Conservation (phyloP, 2,797 vertebrate species). For the Naso thynnoides region DNA sequence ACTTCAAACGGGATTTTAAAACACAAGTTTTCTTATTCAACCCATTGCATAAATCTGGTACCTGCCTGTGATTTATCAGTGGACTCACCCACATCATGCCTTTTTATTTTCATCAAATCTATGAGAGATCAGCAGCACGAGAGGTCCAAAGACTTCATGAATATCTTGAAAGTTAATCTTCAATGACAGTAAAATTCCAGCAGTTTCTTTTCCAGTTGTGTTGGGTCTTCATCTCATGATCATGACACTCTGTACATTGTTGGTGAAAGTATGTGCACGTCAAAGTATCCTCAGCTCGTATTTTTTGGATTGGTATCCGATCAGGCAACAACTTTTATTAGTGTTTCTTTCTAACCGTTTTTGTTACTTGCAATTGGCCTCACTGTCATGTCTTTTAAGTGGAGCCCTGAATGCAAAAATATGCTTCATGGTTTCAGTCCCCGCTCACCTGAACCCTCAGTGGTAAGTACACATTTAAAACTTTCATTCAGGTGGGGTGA, state of each 20-base stretch:
- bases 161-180: slow-evolving; percentile 30
- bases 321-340: slow-evolving; percentile 70
- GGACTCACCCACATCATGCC: slow-evolving; percentile 64
- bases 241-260: slow-evolving; percentile 77
- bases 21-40: slow-evolving; percentile 55
- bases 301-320: slow-evolving; percentile 75
- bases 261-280: slow-evolving; percentile 78
- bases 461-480: slow-evolving; percentile 88
- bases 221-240: slow-evolving; percentile 83
- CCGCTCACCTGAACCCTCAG: slow-evolving; percentile 83
- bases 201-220: slow-evolving; percentile 69
- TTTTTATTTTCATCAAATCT: slow-evolving; percentile 63
- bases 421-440: slow-evolving; percentile 85
- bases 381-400: slow-evolving; percentile 85
- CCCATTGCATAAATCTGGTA: slow-evolving; percentile 76
- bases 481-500: slow-evolving; percentile 86
- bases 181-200: slow-evolving; percentile 47
- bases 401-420: slow-evolving; percentile 87
- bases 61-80: slow-evolving; percentile 69
- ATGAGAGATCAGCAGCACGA: slow-evolving; percentile 75
- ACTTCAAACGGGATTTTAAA: slow-evolving; percentile 63
- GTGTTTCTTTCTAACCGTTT: slow-evolving; percentile 77
- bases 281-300: slow-evolving; percentile 73
- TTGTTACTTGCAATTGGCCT: slow-evolving; percentile 84
- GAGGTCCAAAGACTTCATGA: slow-evolving; percentile 48